A percentile compares a stretch with the other conserved stretches of the same genome.
These are phyloP conservation scores for Melanocharis versteri DNA, from an alignment of 2,113 vertebrate species.

Conservation along the genomic window DNA sequence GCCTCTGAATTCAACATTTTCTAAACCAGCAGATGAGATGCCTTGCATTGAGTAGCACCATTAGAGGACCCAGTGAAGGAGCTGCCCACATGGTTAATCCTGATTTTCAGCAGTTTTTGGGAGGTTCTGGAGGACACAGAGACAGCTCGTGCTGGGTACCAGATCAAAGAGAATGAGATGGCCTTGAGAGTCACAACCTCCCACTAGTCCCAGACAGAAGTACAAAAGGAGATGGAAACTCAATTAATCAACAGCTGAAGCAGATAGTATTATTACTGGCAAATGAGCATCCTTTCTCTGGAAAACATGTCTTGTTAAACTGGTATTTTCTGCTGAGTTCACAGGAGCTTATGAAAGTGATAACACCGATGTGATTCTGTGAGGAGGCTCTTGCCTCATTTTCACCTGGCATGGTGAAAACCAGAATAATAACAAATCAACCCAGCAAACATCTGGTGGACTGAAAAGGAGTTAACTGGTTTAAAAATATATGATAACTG, in stretches of 20 bases:
- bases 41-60: neutral
- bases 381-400: neutral
- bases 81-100: neutral
- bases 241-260: neutral
- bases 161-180: neutral
- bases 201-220: neutral
- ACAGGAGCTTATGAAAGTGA: neutral
- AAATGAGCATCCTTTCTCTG: neutral
- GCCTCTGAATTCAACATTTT: neutral
- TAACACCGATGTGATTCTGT: neutral
- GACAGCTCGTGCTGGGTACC: neutral
- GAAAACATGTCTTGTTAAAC: neutral
- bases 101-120: neutral
- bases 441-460: neutral
- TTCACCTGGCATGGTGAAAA: neutral
- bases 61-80: neutral
- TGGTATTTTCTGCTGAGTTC: slow-evolving; percentile 15
- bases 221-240: neutral
- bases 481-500: neutral
- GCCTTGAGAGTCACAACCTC: neutral
- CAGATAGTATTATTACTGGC: neutral
- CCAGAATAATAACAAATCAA: neutral
- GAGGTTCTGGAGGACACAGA: neutral
- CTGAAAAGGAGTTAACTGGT: neutral
- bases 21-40: neutral